Evolutionary conservation across 2,888 invertebrate genomes (phyloP).

Genomic region (Atethmia centrago): DNA sequence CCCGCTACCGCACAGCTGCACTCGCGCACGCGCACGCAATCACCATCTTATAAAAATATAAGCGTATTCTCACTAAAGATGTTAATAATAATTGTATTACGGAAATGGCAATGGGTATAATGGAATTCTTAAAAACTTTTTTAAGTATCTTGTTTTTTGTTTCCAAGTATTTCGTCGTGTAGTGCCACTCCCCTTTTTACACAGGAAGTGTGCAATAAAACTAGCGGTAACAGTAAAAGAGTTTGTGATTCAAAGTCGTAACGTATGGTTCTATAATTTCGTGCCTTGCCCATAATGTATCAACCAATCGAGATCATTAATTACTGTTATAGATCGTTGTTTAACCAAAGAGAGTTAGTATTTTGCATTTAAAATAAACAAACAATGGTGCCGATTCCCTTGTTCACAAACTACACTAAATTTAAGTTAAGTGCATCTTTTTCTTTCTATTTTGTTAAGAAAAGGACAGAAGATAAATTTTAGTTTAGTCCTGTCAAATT

Average conservation of each 20-base stretch:
- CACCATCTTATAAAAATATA: constrained; percentile 63
- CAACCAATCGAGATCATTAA: neutral
- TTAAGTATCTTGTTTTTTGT: constrained; percentile 34
- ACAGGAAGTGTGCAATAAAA: constrained; percentile 50
- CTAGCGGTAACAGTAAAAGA: constrained; percentile 35
- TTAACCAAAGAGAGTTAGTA: neutral
- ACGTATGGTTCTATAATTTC: constrained; percentile 25
- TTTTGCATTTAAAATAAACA: too few relatives aligned
- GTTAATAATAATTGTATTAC: constrained; percentile 46
- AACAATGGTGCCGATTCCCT: too few relatives aligned
- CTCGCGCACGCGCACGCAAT: constrained; percentile 74
- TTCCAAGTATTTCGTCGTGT: constrained; percentile 38
- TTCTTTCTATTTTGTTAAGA: too few relatives aligned
- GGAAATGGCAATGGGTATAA: constrained; percentile 35
- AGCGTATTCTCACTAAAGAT: constrained; percentile 50
- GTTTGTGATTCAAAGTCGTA: constrained; percentile 22
- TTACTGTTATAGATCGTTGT: neutral
- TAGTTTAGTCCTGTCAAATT: too few relatives aligned
- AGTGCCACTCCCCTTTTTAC: constrained; percentile 44
- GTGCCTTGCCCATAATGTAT: neutral
- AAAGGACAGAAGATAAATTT: too few relatives aligned
- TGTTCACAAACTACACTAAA: too few relatives aligned
- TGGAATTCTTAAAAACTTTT: constrained; percentile 22
- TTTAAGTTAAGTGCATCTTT: too few relatives aligned
- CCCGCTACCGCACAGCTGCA: constrained; percentile 82